phyloP scores from a whole-genome alignment of 92 coral and sea anemone species.

The Siderastrea radians region DNA sequence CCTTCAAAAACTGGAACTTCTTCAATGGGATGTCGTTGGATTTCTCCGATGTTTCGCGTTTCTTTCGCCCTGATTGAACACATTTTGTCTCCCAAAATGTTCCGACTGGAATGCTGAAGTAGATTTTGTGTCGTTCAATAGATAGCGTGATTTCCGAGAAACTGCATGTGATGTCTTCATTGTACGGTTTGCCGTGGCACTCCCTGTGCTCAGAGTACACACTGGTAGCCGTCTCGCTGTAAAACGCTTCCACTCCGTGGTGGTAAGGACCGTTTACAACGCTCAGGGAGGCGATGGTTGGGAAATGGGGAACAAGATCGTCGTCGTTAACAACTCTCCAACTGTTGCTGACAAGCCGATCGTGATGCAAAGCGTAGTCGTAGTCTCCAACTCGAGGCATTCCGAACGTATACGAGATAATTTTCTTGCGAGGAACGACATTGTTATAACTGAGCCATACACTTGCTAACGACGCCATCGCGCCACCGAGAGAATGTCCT shows the following conservation, averaged over 20 bases:
- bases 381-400: slow-evolving; percentile 59
- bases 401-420: slow-evolving; percentile 50
- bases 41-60: slow-evolving; percentile 6
- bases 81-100: slow-evolving; percentile 12
- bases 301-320: slow-evolving; percentile 62
- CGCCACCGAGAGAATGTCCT: slow-evolving; percentile 61
- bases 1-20: not conserved
- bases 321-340: slow-evolving; percentile 57
- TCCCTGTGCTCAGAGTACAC: slow-evolving; percentile 42
- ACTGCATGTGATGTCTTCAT: slow-evolving; percentile 39
- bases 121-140: slow-evolving; percentile 8
- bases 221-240: slow-evolving; percentile 25
- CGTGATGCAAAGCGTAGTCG: slow-evolving; percentile 61
- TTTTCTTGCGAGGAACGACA: slow-evolving; percentile 28
- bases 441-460: slow-evolving; percentile 34
- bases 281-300: not conserved
- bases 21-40: not conserved
- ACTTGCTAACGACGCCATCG: slow-evolving; percentile 46
- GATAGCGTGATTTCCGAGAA: slow-evolving; percentile 12
- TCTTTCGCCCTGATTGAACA: slow-evolving; percentile 2
- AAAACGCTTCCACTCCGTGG: slow-evolving; percentile 56
- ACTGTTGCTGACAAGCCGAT: slow-evolving; percentile 53
- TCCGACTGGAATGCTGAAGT: slow-evolving; percentile 42
- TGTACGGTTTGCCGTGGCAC: slow-evolving; percentile 38
- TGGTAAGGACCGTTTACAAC: slow-evolving; percentile 33